Evolutionary conservation across 2,113 vertebrate genomes (phyloP), one percentile per base, ranked within the genome.

Genomic region (Vimba vimba): DNA sequence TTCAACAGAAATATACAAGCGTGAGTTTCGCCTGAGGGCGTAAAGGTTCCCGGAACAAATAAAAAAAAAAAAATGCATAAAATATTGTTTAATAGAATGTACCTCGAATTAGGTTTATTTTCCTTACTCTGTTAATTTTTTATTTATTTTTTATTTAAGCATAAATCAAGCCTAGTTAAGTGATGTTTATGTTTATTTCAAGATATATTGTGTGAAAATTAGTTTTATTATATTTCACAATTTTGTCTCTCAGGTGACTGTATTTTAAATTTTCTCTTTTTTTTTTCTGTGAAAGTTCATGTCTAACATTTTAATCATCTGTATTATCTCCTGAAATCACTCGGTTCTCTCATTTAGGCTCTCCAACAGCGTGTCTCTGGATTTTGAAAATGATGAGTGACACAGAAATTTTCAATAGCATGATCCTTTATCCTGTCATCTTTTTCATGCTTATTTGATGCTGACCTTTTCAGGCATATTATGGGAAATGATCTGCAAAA

Each of bases 391-490:
- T 74, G 59, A 80, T 64, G n/a, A 43, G 8, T 47, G 59, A 47
- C 43, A 17, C 13, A 2, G 78, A 80, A 25, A 47, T 47, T 64
- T 66, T 47, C 59, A 81, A 66, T 66, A 47, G 59, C n/a, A 30
- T 81, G 59, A 81, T 81, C 59, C 78, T 64, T 80, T 80, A 80
- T 64, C 79, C 59, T 81, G 39, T 81, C 59, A 81, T 64, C 79
- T 43, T 80, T 80, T 80, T 80, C n/a, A 21, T 66, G 59, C 60
- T n/a, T 33, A 80, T 62, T 62, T 68, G 47, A 82, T 30, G 74
- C 21, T 79, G 84, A 86, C 88, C 87, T 91, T 88, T 75, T 19
- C 43, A 13, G 68, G 23, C 36, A 33, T 30, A 83, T 66, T 80
- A 80, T 25, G 50, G 27, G 80, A 77, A 76, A 75, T 55, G 10